Evolutionary conservation across 2,888 invertebrate species (phyloP), one percentile per base, ranked within the genome.

Genomic region (Parapristionchus giblindavisi): DNA sequence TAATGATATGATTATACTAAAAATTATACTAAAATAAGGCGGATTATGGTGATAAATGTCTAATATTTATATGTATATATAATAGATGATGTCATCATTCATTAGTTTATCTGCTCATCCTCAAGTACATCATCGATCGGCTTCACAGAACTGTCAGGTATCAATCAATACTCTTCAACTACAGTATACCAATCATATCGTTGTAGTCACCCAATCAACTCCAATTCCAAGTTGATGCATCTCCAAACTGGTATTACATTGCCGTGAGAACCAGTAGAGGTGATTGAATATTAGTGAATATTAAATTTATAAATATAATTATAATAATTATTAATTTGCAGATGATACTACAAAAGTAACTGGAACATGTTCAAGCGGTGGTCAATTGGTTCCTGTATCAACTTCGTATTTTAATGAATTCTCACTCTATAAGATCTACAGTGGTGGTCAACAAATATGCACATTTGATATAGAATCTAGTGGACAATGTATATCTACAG

Each of bases 401-500:
- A 5, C 3, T 5, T 65, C 43, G 0, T 43, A 29, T 32, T 65
- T 29, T 17, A 6, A 1, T 3, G 63, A 65, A 14, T 65, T 65
- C 43, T 3, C 63, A 29, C 27, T 65, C 29, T 65, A 43, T 43
- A 24, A 40, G 0, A 65, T 65, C 21, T 43, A 43, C 3, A 65
- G 63, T 43, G 63, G 63, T 1, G 63, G 43, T 43, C 40, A 65
- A 29, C 63, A 65, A n/a, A 65, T 2, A 4, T 65, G 63, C 29
- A 43, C 43, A 29, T 17, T 65, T 5, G 21, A 2, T 24, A 43
- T 43, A 43, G 43, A 0, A 0, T 29, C 63, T 1, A 21, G 6
- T 1, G 5, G 1, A 11, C 43, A 29, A 43, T 65, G 63, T 5
- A 1, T 21, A 0, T 27, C 63, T 2, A 65, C 63, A 21, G 63